phyloP scores from a whole-genome alignment of 2,797 vertebrate genomes.

The Gallirallus australis region DNA sequence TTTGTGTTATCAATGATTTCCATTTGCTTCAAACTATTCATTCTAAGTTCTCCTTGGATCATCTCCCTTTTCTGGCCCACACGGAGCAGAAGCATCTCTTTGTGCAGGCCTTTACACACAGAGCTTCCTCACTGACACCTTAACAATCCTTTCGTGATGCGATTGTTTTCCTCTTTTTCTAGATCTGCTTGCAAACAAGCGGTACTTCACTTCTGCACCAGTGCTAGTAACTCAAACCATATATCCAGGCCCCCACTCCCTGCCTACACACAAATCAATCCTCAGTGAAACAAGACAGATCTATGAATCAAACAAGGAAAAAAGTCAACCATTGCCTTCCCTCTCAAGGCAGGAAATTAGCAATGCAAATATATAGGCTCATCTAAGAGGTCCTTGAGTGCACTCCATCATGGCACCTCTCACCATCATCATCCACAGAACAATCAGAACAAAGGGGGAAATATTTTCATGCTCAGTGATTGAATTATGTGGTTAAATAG shows the following conservation, averaged over 20 bases:
- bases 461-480: slow-evolving; percentile 55
- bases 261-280: slow-evolving; percentile 57
- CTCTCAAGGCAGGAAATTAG: slow-evolving; percentile 56
- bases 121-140: not conserved
- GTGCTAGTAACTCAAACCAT: not conserved
- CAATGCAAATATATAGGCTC: slow-evolving; percentile 64
- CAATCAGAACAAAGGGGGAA: slow-evolving; percentile 44
- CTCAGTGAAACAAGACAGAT: slow-evolving; percentile 52
- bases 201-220: not conserved
- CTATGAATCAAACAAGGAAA: slow-evolving; percentile 59
- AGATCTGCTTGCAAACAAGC: slow-evolving; percentile 38
- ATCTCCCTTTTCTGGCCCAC: slow-evolving; percentile 29
- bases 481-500: slow-evolving; percentile 56
- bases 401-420: slow-evolving; percentile 54
- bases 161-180: slow-evolving; percentile 7
- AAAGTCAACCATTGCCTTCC: slow-evolving; percentile 36
- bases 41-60: slow-evolving; percentile 15
- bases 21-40: slow-evolving; percentile 28
- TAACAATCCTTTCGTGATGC: not conserved
- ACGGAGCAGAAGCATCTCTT: not conserved
- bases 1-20: slow-evolving; percentile 43
- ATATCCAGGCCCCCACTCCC: not conserved
- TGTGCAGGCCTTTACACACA: not conserved
- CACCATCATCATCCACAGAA: slow-evolving; percentile 9
- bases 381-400: slow-evolving; percentile 62